A percentile compares a stretch with the other conserved stretches of the same genome.
phyloP scores from a whole-genome alignment of 2,797 vertebrate species.

The Pygocentrus nattereri region DNA sequence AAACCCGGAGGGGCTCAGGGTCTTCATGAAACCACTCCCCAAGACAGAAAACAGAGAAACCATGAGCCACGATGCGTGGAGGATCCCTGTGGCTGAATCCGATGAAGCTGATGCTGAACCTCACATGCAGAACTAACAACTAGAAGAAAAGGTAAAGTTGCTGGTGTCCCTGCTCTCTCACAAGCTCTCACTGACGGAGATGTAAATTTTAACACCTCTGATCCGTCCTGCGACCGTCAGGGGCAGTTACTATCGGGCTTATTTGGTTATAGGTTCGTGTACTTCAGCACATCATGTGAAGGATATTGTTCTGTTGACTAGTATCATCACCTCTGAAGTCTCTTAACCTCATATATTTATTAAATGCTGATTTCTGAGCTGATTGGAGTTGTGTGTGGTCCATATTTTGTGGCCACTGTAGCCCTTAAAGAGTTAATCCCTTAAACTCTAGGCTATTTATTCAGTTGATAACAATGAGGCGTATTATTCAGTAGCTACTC shows the following conservation, averaged over 20 bases:
- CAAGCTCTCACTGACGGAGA: neutral
- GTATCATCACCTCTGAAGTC: neutral
- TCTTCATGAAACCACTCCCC: neutral
- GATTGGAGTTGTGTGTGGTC: neutral
- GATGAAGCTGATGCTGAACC: conserved; percentile 42
- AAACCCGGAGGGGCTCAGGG: conserved; percentile 24
- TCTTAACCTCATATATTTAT: neutral
- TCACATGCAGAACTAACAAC: conserved; percentile 45
- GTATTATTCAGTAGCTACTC: neutral
- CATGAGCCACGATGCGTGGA: conserved; percentile 15
- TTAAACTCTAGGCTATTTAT: neutral
- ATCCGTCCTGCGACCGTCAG: neutral
- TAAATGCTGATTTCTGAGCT: neutral
- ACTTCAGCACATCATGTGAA: neutral
- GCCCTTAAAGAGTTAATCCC: neutral
- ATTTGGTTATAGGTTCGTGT: neutral
- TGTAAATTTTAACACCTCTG: neutral
- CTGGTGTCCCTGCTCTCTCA: neutral
- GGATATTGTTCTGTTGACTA: neutral
- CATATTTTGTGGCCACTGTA: neutral
- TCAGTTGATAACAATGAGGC: neutral
- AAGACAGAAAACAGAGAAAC: conserved; percentile 4
- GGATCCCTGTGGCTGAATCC: conserved; percentile 25
- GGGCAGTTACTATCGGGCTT: neutral
- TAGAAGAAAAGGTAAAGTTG: conserved; percentile 54